Evolutionary conservation across 64 coral and sea anemone species (phyloP).

Genomic region (Platygyra sinensis): DNA sequence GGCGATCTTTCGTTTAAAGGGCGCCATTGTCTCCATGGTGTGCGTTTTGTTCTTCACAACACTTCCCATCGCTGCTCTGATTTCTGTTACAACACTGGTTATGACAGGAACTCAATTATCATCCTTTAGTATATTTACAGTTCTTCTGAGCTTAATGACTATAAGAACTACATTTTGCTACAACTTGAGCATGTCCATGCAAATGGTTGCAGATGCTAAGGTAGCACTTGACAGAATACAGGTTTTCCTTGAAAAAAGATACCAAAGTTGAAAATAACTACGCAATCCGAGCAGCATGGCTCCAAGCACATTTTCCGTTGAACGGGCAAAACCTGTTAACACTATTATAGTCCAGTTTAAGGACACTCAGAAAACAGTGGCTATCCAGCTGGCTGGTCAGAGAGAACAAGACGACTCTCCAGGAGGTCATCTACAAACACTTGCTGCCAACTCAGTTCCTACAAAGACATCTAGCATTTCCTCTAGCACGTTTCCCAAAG

Average conservation of each 20-base stretch:
- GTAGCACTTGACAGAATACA: slow-evolving; percentile 18
- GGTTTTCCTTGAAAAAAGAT: background rate
- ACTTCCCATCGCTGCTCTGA: background rate
- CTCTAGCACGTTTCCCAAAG: background rate
- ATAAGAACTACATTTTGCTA: background rate
- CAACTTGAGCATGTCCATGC: background rate
- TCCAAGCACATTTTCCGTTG: background rate
- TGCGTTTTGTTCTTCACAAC: background rate
- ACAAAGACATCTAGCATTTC: no score
- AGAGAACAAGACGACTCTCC: no score
- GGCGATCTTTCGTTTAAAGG: slow-evolving; percentile 2
- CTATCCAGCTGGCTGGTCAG: no score
- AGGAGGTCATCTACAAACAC: no score
- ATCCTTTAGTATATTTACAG: slow-evolving; percentile 14
- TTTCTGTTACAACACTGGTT: background rate
- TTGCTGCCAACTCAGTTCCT: no score
- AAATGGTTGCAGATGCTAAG: background rate
- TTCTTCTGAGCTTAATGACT: slow-evolving; percentile 1
- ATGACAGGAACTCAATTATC: background rate
- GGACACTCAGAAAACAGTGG: no score
- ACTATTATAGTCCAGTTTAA: no score
- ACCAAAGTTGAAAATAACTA: background rate
- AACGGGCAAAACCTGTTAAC: background rate
- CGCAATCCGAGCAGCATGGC: no score
- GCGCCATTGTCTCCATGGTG: background rate